Evolutionary conservation across 2,797 vertebrate species (phyloP), one percentile per base, ranked within the genome.

Genomic region (Amblyopsis hoosieri): DNA sequence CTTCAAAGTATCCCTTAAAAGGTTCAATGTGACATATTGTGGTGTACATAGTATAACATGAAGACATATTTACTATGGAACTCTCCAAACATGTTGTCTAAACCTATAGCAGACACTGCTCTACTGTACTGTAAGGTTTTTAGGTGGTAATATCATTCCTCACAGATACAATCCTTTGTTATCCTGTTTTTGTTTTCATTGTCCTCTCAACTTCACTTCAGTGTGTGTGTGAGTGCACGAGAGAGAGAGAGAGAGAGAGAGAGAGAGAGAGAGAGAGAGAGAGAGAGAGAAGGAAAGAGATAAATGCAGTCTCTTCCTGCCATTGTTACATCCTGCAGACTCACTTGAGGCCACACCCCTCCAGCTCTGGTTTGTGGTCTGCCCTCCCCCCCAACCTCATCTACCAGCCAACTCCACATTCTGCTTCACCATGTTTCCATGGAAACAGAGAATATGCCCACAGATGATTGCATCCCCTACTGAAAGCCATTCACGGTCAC

Each of bases 151-250:
- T 71, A 86, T 84, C 50, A 73, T 68, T 87, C 83, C 80, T 83
- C 79, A 66, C 80, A 83, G 86, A 89, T 87, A 82, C 53, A 72
- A 73, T 86, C 83, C 73, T 71, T 61, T 71, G 63, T 67, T 79
- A 80, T 92, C 91, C 90, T 92, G 90, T 91, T 90, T 88, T 91
- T 89, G 83, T 90, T 91, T 88, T 89, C 78, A 83, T 77, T 87
- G 69, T 75, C 69, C 72, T 62, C 70, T 71, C 68, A 62, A 82
- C 60, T 79, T 85, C 83, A 76, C 84, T 80, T 74, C 76, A 84
- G 78, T 46, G 23, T 37, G 33, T 57, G 31, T 50, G 53, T 48
- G 46, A 29, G 45, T 46, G 52, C 48, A 31, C 19, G 33, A 42
- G 31, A 19, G 49, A 52, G 33, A 52, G 31, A 46, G 3, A 54